A percentile compares a stretch with the other conserved stretches of the same genome.
Conservation (phyloP, 2,888 invertebrate species). For the Lepidocyrtoides sp. region DNA sequence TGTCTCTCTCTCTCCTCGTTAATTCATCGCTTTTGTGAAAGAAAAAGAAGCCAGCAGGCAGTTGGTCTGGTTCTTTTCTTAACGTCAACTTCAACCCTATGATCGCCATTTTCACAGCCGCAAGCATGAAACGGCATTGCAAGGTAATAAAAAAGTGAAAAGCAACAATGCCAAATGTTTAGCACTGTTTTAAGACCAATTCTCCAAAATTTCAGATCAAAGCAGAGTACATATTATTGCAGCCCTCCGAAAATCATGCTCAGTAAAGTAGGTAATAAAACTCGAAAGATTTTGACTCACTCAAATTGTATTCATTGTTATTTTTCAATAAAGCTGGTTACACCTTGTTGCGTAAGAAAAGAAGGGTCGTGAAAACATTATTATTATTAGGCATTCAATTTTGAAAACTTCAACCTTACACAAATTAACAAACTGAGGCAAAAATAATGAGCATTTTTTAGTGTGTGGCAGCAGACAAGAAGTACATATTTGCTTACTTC, state of each 20-base stretch:
- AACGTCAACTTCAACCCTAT: constrained; percentile 10
- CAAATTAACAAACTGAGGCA: background rate
- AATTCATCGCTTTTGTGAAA: background rate
- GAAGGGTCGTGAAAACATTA: no score
- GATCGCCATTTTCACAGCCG: constrained; percentile 51
- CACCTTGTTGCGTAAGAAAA: background rate
- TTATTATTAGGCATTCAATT: constrained; percentile 7
- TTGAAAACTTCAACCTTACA: background rate
- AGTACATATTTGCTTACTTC: no score
- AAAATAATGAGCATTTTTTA: no score
- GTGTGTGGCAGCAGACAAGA: no score
- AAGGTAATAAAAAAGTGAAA: constrained; percentile 67
- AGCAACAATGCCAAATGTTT: constrained; percentile 14
- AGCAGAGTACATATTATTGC: background rate
- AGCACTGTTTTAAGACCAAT: constrained; percentile 1
- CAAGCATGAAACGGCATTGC: constrained; percentile 57
- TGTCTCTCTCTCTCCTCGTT: no score
- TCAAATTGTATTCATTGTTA: background rate
- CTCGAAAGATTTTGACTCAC: background rate
- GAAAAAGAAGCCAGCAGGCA: constrained; percentile 12
- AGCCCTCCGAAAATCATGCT: background rate
- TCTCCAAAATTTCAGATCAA: background rate
- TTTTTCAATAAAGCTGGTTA: constrained; percentile 20
- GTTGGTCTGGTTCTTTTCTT: background rate
- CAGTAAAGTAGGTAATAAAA: background rate